Base-by-base conservation (phyloP, 2,797 vertebrate species). In the Bryconaethiops microstoma region DNA sequence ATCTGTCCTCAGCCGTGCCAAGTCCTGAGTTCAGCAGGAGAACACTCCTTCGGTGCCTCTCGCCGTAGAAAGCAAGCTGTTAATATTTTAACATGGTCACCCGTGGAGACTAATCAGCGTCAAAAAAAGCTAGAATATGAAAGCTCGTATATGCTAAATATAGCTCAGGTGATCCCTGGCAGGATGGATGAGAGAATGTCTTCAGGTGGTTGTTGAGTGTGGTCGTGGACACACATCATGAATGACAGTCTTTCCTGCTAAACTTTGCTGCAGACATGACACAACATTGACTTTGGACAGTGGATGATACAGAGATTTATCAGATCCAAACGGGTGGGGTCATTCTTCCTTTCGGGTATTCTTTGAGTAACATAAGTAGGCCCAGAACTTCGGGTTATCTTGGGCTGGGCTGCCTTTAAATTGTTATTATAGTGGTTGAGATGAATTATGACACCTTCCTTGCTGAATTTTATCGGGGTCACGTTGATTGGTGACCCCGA, bases 1-100 rank as follows among this genome's bases (percentile, higher is more conserved):
- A 77, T 85, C 86, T 91, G 88, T 90, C 90, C 88, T 89, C 83
- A 10, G 48, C 76, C 64, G 62, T 83, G 89, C 87, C 90, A 88
- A 87, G 87, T 87, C 74, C 69, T 48, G 74, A 83, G 87, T 88
- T 92, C 87, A 89, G 52, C 52, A 70, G 19, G 50, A 74, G 79
- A 81, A 19, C 50, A 52, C 39, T 78, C 17, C 48, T 73, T 67
- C 48, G 45, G 45, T 45, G 29, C 19, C 17, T 71, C 52, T 50
- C 5, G 55, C 29, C 23, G 13, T 67, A 64, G n/a, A 79, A n/a
- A 42, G 59, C 50, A 29, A 35, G 1, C 48, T 59, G 60, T 77
- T 40, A 42, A n/a, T 59, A 14, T 67, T 52, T 54, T 9, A 35
- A 21, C 9, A 21, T 39, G 63, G 14, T 79, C 42, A 48, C 17